Conservation (phyloP, 2,113 vertebrate genomes). For the Thunnus maccoyii region DNA sequence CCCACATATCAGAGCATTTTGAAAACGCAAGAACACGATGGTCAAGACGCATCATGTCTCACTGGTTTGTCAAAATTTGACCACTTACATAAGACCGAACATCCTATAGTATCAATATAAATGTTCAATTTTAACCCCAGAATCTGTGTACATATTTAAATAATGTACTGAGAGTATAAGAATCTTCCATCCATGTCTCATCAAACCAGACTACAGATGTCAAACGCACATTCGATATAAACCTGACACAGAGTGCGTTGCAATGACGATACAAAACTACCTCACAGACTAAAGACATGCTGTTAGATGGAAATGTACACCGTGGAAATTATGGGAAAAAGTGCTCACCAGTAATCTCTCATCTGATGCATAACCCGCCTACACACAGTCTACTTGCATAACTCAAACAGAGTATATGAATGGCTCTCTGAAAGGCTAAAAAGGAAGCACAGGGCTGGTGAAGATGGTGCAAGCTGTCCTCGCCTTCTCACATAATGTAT, state of each 20-base stretch:
- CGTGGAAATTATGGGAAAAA: slow-evolving; percentile 1
- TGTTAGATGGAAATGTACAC: slow-evolving; percentile 1
- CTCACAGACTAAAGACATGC: background rate
- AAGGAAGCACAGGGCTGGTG: background rate
- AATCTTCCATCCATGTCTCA: background rate
- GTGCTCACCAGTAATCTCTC: slow-evolving; percentile 8
- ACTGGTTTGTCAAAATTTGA: background rate
- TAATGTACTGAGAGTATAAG: too few species aligned
- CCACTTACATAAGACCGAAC: too few species aligned
- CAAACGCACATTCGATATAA: background rate
- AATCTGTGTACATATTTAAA: too few species aligned
- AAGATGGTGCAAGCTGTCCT: background rate
- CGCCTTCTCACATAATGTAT: background rate
- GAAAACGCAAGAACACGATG: too few species aligned
- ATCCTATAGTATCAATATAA: too few species aligned
- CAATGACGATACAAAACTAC: background rate
- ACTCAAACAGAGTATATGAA: slow-evolving; percentile 28
- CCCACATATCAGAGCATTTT: background rate
- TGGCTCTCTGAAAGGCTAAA: background rate
- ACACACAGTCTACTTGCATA: slow-evolving; percentile 36
- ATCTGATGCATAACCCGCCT: slow-evolving; percentile 36
- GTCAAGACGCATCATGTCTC: background rate
- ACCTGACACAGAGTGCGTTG: background rate
- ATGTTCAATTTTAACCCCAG: too few species aligned
- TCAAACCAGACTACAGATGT: background rate